Evolutionary conservation across 2,888 invertebrate genomes (phyloP).

Genomic region (Hoplodrina ambigua): DNA sequence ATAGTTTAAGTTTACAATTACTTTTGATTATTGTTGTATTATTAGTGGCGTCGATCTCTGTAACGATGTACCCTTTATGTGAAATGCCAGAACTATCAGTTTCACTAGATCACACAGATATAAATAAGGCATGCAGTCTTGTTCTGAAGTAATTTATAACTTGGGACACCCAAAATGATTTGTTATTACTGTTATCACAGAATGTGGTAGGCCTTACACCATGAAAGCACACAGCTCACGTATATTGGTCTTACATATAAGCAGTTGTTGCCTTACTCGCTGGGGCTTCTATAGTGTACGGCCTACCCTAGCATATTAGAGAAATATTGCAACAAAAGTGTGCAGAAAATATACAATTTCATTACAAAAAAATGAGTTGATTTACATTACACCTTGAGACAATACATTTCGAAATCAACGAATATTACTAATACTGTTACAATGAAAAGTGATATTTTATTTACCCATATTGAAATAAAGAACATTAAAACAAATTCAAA

Average conservation of each 20-base stretch:
- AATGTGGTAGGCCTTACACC: slow-evolving; percentile 43
- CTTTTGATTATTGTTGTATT: slow-evolving; percentile 83
- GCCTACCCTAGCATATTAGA: slow-evolving; percentile 46
- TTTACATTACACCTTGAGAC: slow-evolving; percentile 46
- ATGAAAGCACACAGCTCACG: slow-evolving; percentile 14
- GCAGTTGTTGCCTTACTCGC: slow-evolving; percentile 25
- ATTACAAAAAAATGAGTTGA: slow-evolving; percentile 48
- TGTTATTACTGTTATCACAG: slow-evolving; percentile 56
- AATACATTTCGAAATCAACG: slow-evolving; percentile 40
- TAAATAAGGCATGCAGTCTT: slow-evolving; percentile 20
- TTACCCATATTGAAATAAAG: slow-evolving; percentile 42
- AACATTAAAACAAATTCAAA: slow-evolving; percentile 22
- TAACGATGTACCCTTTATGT: slow-evolving; percentile 50
- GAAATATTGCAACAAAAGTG: slow-evolving; percentile 47
- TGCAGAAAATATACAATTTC: slow-evolving; percentile 57
- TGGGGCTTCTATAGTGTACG: slow-evolving; percentile 40
- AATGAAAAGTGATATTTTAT: slow-evolving; percentile 42
- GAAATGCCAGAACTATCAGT: slow-evolving; percentile 35
- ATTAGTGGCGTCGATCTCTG: slow-evolving; percentile 69
- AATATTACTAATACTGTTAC: slow-evolving; percentile 42
- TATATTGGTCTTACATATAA: slow-evolving; percentile 32
- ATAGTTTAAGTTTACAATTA: slow-evolving; percentile 89
- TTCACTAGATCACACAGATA: slow-evolving; percentile 19
- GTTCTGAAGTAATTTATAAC: slow-evolving; percentile 37
- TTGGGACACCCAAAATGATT: slow-evolving; percentile 45